Evolutionary conservation across 2,797 vertebrate genomes (phyloP), one percentile per base, ranked within the genome.

Genomic region (Phylloscopus collybita): DNA sequence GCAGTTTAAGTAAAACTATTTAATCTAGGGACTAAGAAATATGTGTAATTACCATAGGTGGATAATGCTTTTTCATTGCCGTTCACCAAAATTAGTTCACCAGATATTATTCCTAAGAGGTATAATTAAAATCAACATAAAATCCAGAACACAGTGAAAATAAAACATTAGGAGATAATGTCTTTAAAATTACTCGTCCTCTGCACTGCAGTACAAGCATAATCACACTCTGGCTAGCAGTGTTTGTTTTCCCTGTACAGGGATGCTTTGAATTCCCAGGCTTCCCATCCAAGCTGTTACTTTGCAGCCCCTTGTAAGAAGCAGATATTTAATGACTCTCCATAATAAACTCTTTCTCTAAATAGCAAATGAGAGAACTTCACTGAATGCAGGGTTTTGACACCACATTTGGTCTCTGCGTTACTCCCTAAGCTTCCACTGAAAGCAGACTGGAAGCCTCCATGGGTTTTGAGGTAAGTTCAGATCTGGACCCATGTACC

Each of bases 21-120:
- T 90, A 82, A 94, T 86, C 90, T 67, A 60, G 90, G 94, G 90
- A 88, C 78, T 90, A 76, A 90, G 96, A 96, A 94, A 95, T 88
- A 95, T 34, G 67, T 93, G 86, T 96, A 95, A 96, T 96, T 97
- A 97, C 93, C 4, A 4, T 85, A 93, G 93, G 94, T 93, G 67
- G 91, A 65, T 82, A 94, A 92, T 59, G 92, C 61, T 90, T 88
- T 96, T 86, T 76, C 80, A 93, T 67, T 80, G 90, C 91, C 80
- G 34, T 93, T 92, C 86, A 79, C 92, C 67, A 78, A 87, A 93
- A 96, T 86, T 90, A 88, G 88, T 80, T 94, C 92, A 74, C 50
- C 70, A 94, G 91, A 95, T 95, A 97, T 95, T 97, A 95, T 96
- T 96, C 95, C 93, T 97, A 87, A 96, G 96, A 97, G 95, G 90